Evolutionary conservation across 1,140 invertebrate species (phyloP).

Genomic region (Trigoniulus corallinus): DNA sequence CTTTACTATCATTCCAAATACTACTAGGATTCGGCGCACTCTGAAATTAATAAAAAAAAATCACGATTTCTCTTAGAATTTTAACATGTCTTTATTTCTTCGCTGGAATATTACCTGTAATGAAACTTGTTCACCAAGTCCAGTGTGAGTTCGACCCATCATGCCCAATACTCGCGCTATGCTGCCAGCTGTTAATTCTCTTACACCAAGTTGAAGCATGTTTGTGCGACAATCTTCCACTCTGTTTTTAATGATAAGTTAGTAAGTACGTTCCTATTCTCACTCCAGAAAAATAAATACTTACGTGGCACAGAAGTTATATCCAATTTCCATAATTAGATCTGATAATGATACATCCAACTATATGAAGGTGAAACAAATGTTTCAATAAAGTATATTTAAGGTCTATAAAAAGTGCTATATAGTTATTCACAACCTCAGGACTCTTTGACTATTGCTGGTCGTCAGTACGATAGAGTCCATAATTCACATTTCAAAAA

Average conservation of each 20-base stretch:
- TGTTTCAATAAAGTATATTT: too few species aligned
- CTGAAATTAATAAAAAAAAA: conserved; percentile 26
- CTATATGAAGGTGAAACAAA: conserved; percentile 19
- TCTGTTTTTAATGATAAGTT: conserved; percentile 16
- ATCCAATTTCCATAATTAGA: conserved; percentile 75
- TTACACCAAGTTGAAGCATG: conserved; percentile 47
- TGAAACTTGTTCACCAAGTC: conserved; percentile 37
- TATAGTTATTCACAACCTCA: too few species aligned
- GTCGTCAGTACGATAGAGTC: too few species aligned
- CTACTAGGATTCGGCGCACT: conserved; percentile 27
- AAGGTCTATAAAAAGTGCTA: too few species aligned
- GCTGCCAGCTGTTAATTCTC: conserved; percentile 57
- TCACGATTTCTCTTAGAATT: too few species aligned
- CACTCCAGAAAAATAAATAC: not conserved
- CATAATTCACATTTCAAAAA: conserved; percentile 11
- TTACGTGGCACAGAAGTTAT: conserved; percentile 58
- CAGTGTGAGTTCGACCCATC: conserved; percentile 66
- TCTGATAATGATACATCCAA: conserved; percentile 35
- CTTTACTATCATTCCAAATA: conserved; percentile 22
- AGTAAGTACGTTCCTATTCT: conserved; percentile 1
- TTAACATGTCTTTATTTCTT: not conserved
- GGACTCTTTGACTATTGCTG: too few species aligned
- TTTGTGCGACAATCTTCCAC: conserved; percentile 77
- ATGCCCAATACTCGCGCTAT: conserved; percentile 67
- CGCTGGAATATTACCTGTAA: conserved; percentile 12